phyloP scores from a whole-genome alignment of 2,888 invertebrate genomes.

The Prosapia bicincta region DNA sequence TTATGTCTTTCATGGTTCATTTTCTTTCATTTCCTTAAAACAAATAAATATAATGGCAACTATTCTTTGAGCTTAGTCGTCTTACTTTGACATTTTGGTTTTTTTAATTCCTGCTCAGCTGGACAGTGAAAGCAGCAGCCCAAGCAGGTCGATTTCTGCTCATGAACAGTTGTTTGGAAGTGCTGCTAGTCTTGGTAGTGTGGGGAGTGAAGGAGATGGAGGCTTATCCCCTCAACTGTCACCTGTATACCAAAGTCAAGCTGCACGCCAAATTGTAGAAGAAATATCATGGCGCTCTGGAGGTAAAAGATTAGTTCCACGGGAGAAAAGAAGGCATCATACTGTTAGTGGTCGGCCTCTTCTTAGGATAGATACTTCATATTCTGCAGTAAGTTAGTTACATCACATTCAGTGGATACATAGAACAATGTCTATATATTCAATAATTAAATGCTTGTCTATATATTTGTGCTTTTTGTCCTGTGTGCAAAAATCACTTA shows the following conservation, averaged over 20 bases:
- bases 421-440: neutral
- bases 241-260: conserved; percentile 82
- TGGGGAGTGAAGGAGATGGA: conserved; percentile 36
- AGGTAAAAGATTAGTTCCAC: conserved; percentile 64
- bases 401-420: neutral
- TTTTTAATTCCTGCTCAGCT: conserved; percentile 2
- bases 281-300: conserved; percentile 58
- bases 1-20: no score
- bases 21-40: no score
- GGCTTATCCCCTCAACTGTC: conserved; percentile 59
- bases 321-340: conserved; percentile 80
- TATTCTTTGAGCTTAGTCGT: no score
- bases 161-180: conserved; percentile 44
- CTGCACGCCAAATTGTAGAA: conserved; percentile 80
- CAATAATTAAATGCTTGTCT: no score
- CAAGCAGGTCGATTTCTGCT: conserved; percentile 39
- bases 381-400: conserved; percentile 24
- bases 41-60: no score
- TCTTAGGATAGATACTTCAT: conserved; percentile 28
- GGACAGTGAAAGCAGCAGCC: conserved; percentile 42
- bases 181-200: neutral
- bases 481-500: no score
- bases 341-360: conserved; percentile 48
- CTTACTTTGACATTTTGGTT: neutral
- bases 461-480: no score